phyloP scores from a whole-genome alignment of 2,888 invertebrate genomes.

The Cotesia congregata region DNA sequence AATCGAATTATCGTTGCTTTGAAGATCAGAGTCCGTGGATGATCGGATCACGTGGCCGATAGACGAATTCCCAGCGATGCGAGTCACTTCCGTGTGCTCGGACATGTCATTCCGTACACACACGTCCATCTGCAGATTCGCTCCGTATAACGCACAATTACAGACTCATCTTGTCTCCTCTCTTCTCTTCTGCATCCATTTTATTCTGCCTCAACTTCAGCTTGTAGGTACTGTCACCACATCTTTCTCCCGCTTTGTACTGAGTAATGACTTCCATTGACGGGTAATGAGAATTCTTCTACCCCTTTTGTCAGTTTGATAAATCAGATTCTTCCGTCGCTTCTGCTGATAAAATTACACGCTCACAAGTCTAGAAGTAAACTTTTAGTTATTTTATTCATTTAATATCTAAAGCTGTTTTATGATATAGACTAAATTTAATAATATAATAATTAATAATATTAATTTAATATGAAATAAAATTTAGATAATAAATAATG shows the following conservation, averaged over 20 bases:
- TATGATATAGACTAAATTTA: too few relatives aligned
- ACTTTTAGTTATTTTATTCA: background rate
- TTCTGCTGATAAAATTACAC: background rate
- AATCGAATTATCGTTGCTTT: slow-evolving; percentile 71
- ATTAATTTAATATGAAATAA: too few relatives aligned
- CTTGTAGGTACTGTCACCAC: background rate
- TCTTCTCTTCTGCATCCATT: background rate
- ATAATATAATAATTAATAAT: too few relatives aligned
- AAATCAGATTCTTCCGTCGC: background rate
- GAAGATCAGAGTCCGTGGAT: slow-evolving; percentile 69
- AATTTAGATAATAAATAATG: too few relatives aligned
- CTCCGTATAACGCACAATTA: slow-evolving; percentile 10
- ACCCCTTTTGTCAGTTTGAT: background rate
- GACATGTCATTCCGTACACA: slow-evolving; percentile 36
- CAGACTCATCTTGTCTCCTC: slow-evolving; percentile 12
- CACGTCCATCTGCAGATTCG: slow-evolving; percentile 37
- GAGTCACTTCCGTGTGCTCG: slow-evolving; percentile 61
- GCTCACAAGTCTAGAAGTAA: background rate
- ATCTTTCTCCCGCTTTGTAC: background rate
- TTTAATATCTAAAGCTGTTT: background rate
- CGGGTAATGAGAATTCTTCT: background rate
- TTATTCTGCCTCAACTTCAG: slow-evolving; percentile 36
- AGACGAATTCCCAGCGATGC: slow-evolving; percentile 67
- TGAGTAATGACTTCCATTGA: background rate
- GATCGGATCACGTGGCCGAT: slow-evolving; percentile 68